Evolutionary conservation across 2,113 vertebrate species (phyloP).

Genomic region (Vulpes lagopus): DNA sequence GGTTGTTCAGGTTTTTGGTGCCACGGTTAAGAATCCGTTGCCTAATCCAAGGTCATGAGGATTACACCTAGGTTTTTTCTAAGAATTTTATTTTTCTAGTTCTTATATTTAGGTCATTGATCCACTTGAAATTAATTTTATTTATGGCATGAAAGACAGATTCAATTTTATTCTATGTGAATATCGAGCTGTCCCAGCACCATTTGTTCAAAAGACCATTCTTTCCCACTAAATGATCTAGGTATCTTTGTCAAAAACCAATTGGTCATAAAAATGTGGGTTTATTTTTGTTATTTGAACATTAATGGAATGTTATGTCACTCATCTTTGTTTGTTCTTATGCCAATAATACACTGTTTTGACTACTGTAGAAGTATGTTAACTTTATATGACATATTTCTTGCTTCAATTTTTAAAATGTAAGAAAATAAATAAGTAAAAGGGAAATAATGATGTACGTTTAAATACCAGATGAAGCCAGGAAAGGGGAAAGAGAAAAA

Average conservation of each 20-base stretch:
- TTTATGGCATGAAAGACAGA: neutral
- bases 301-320: neutral
- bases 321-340: neutral
- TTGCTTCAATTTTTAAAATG: neutral
- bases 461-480: neutral
- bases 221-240: neutral
- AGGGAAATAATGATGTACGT: neutral
- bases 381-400: neutral
- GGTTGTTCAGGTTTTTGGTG: neutral
- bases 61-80: neutral
- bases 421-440: neutral
- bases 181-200: neutral
- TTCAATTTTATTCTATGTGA: neutral
- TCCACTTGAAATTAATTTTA: neutral
- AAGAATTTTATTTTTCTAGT: neutral
- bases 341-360: neutral
- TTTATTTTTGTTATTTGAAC: neutral
- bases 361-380: neutral
- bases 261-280: neutral
- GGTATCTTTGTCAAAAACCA: neutral
- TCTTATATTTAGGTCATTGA: neutral
- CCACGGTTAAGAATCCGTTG: neutral
- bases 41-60: neutral
- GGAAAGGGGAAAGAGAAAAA: neutral
- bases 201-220: neutral